Conservation (phyloP, 1,140 invertebrate species). For the Holcopasites calliopsidis region DNA sequence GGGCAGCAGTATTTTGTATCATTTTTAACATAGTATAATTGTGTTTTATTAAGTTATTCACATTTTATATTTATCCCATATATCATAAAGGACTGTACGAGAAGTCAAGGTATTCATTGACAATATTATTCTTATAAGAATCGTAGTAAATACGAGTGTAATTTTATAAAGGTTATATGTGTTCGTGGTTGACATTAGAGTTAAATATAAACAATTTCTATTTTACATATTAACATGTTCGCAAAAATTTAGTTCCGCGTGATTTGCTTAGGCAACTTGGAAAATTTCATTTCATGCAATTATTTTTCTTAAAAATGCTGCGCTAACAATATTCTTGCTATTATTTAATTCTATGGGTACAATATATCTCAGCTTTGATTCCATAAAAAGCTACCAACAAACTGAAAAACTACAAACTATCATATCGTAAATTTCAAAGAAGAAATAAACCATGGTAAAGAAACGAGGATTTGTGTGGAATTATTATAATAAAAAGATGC, state of each 20-base stretch:
- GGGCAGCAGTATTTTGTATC: not conserved
- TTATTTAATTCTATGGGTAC: not conserved
- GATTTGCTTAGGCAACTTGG: not conserved
- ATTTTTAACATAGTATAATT: not conserved
- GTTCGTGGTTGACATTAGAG: not conserved
- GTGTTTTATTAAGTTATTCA: not conserved
- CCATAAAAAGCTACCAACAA: not conserved
- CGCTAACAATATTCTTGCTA: not conserved
- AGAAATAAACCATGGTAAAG: conserved; percentile 65
- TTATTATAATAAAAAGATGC: conserved; percentile 72
- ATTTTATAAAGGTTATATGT: conserved; percentile 19
- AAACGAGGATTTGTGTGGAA: conserved; percentile 73
- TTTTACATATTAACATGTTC: too few species aligned
- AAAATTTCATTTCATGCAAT: not conserved
- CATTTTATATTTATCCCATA: not conserved
- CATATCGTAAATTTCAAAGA: not conserved
- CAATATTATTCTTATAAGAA: not conserved
- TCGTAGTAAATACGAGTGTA: not conserved
- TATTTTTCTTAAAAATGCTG: too few species aligned
- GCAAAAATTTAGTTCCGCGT: not conserved
- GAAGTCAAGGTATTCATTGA: not conserved
- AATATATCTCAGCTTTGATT: conserved; percentile 16
- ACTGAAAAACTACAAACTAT: not conserved
- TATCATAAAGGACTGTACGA: not conserved
- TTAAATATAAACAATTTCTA: not conserved